Evolutionary conservation across 2,888 invertebrate genomes (phyloP).

Genomic region (Ditylenchus weischeri): DNA sequence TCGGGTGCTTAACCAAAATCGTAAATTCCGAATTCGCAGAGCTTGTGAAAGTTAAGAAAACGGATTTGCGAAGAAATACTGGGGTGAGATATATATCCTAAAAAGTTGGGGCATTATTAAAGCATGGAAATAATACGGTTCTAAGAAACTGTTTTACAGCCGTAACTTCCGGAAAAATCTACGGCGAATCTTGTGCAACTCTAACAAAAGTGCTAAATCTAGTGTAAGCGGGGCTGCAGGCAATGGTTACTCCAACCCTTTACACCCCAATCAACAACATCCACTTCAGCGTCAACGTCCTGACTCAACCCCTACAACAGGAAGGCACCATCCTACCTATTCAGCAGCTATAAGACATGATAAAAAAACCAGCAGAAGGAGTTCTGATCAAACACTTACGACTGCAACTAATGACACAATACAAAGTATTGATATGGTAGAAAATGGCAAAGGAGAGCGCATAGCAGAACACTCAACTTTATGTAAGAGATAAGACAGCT

Average conservation of each 20-base stretch:
- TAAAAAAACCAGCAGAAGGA: background rate
- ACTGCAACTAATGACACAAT: background rate
- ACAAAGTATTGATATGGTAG: too few species aligned
- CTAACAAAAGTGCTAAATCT: background rate
- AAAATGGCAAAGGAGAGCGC: too few species aligned
- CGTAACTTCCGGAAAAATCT: constrained; percentile 8
- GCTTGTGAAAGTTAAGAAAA: too few species aligned
- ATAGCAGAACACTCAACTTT: too few species aligned
- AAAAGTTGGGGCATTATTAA: too few species aligned
- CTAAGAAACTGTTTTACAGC: background rate
- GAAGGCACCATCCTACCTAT: background rate
- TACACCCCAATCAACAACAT: background rate
- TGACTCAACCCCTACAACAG: background rate
- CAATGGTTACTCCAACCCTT: background rate
- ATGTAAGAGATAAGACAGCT: too few species aligned
- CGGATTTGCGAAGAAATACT: too few species aligned
- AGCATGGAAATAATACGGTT: too few species aligned
- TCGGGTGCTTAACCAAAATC: too few species aligned
- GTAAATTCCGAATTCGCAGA: too few species aligned
- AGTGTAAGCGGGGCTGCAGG: background rate
- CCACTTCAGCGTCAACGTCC: background rate
- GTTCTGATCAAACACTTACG: background rate
- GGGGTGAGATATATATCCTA: too few species aligned
- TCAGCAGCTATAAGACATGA: background rate
- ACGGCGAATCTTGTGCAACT: constrained; percentile 2